These are phyloP conservation scores for Podarcis lilfordi DNA, from an alignment of 2,797 vertebrate species.

Conservation along the genomic window DNA sequence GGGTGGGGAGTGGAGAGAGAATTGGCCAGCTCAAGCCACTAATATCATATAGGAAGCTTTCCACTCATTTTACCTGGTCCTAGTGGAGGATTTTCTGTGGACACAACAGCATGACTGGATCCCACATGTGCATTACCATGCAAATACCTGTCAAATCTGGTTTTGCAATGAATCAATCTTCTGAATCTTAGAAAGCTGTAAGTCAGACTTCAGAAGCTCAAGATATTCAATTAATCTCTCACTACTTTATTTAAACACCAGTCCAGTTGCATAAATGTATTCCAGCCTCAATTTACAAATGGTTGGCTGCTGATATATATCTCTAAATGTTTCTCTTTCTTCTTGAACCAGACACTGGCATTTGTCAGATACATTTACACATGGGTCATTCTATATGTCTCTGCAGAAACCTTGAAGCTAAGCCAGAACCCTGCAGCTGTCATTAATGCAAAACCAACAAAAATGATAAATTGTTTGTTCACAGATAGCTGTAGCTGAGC, in stretches of 20 bases:
- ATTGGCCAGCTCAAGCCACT: too few species aligned
- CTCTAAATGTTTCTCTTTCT: conserved; percentile 45
- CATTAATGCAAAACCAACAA: conserved; percentile 29
- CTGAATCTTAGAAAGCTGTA: conserved; percentile 8
- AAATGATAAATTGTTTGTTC: neutral
- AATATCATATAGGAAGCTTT: neutral
- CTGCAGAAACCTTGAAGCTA: conserved; percentile 37
- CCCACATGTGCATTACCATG: neutral
- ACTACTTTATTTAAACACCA: conserved; percentile 48
- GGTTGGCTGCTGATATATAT: conserved; percentile 19
- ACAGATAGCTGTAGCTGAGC: neutral
- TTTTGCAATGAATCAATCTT: neutral
- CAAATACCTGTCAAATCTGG: conserved; percentile 2
- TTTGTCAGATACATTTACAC: conserved; percentile 62
- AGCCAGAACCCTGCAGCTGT: conserved; percentile 40
- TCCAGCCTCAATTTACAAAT: conserved; percentile 40
- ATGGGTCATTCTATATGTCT: conserved; percentile 47
- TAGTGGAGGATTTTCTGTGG: neutral
- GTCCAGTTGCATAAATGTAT: conserved; percentile 37
- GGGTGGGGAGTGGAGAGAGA: too few species aligned
- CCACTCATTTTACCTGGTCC: neutral
- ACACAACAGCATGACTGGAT: neutral
- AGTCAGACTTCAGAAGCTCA: neutral
- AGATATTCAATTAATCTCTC: neutral
- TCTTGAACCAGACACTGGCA: conserved; percentile 49